Percentiles rank a stretch among this genome's conserved stretches.
Conservation (phyloP, 64 coral and sea anemone species). For the Cladopsammia gracilis region DNA sequence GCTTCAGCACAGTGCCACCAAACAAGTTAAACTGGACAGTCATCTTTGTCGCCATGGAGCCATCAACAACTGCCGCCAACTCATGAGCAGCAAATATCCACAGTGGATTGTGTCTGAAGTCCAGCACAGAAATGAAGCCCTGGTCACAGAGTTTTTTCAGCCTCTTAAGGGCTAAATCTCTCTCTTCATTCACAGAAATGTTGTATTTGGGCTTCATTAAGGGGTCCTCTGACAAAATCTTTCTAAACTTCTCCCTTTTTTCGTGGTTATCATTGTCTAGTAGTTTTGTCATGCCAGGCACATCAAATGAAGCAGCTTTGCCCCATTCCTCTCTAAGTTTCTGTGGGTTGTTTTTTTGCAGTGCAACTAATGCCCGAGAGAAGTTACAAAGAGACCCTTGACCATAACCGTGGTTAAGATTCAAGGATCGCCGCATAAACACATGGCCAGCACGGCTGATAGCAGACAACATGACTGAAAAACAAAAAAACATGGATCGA, state of each 20-base stretch:
- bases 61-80: conserved; percentile 37
- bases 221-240: conserved; percentile 45
- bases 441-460: neutral
- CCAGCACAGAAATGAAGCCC: conserved; percentile 53
- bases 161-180: conserved; percentile 30
- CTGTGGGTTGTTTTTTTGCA: conserved; percentile 30
- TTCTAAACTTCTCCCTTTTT: conserved; percentile 51
- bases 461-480: neutral
- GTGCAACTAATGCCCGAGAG: neutral
- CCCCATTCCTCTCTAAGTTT: conserved; percentile 42
- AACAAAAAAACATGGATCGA: neutral
- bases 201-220: conserved; percentile 59
- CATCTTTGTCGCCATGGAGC: conserved; percentile 55
- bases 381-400: conserved; percentile 8
- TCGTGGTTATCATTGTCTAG: conserved; percentile 58
- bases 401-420: neutral
- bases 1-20: conserved; percentile 59
- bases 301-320: conserved; percentile 28
- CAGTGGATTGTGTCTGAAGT: conserved; percentile 36
- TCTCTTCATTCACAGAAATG: conserved; percentile 53
- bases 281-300: conserved; percentile 23
- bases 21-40: conserved; percentile 65
- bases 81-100: conserved; percentile 69
- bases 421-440: neutral
- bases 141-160: conserved; percentile 59